Base-by-base conservation (phyloP, 2,113 vertebrate genomes). In the Cyprinodon variegatus region DNA sequence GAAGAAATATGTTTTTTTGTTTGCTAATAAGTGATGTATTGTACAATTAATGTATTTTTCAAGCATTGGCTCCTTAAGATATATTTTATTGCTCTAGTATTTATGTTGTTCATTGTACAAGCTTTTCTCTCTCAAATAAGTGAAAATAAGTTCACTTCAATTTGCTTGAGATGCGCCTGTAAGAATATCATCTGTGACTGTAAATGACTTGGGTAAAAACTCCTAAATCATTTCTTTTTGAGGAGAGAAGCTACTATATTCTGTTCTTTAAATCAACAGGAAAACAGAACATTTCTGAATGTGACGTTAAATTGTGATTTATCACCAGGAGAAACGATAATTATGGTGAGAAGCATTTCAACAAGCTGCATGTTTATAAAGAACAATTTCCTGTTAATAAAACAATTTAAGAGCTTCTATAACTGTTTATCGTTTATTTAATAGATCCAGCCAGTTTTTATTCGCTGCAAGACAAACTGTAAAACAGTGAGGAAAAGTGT, bases 361-460 rank as follows among this genome's bases (percentile, higher is more conserved):
- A 38, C 29, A n/a, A 57, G 48, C 48, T 17, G 10, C 20, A 9
- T n/a, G 7, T 57, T 53, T 17, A 53, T 53, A 6, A 53, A 20
- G 17, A 6, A 57, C 20, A 9, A 20, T 8, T 53, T 53, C 13
- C 50, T 7, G 50, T 13, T 17, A 7, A 7, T 17, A 20, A 7
- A 53, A 20, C 57, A 40, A 1, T 38, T 64, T 4, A 37, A 59
- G 12, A 20, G 3, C 0, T 77, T 1, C 57, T 4, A 5, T 46
- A n/a, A 22, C 11, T 81, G 64, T 69, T 29, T 29, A 29, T 29
- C 29, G 37, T 22, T 71, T 74, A 10, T 64, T 61, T 59, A 38
- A 40, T 76, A 94, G 94, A 86, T 94, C 73, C 83, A 91, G 57
- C 92, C 94, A 17, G 91, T 91, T 77, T 94, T 93, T 61, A 70